A percentile compares a stretch with the other conserved stretches of the same genome.
phyloP scores from a whole-genome alignment of 2,113 vertebrate genomes.

The Fukomys damarensis region DNA sequence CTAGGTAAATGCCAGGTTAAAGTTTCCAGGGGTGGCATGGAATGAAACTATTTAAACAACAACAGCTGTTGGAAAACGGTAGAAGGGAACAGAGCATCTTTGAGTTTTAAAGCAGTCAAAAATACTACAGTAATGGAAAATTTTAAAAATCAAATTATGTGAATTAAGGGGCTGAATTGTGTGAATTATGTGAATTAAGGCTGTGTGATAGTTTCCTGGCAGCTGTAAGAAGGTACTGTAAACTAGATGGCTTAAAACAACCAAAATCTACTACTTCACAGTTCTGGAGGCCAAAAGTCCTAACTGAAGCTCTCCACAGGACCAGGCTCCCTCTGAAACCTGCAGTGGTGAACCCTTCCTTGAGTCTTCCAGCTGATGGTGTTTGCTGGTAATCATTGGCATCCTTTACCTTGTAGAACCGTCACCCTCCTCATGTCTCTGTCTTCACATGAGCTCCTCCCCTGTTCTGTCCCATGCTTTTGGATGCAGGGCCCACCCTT shows the following conservation, averaged over 20 bases:
- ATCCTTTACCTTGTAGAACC: neutral
- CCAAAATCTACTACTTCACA: neutral
- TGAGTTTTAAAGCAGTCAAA: constrained; percentile 31
- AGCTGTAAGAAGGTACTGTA: neutral
- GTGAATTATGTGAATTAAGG: neutral
- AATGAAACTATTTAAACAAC: neutral
- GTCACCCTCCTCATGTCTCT: neutral
- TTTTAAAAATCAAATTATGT: neutral
- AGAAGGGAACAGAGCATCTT: neutral
- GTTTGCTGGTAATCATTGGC: neutral
- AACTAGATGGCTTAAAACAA: neutral
- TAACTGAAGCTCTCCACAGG: neutral
- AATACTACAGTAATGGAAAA: neutral
- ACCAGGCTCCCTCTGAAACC: neutral
- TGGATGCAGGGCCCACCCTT: neutral
- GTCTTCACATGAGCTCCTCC: neutral
- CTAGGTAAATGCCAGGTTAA: constrained; percentile 27
- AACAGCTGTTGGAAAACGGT: neutral
- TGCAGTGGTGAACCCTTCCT: neutral
- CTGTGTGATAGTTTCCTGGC: neutral
- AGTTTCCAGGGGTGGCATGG: neutral
- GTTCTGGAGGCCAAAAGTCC: neutral
- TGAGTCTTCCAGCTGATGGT: neutral
- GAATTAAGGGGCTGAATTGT: neutral
- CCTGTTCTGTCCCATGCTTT: neutral